These are phyloP conservation scores for Brachirus orientalis DNA, from an alignment of 2,113 vertebrate species.

Conservation along the genomic window DNA sequence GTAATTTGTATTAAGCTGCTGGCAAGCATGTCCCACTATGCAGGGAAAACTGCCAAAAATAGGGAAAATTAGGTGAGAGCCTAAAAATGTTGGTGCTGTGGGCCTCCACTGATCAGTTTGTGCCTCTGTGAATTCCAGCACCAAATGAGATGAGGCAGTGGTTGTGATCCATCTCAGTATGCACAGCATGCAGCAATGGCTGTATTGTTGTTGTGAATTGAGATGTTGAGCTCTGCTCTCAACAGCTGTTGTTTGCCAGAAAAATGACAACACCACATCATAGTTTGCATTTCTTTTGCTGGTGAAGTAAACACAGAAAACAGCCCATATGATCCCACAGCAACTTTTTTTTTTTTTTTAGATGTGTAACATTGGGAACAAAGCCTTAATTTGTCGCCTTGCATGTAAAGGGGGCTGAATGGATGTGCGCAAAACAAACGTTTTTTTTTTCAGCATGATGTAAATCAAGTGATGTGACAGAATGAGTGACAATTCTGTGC, in stretches of 20 bases:
- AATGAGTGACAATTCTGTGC: too few relatives aligned
- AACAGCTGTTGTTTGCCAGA: constrained; percentile 1
- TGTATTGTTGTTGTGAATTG: constrained; percentile 11
- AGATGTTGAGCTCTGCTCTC: constrained; percentile 13
- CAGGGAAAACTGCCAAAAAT: constrained; percentile 58
- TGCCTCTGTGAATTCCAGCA: constrained; percentile 35
- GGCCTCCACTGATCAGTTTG: constrained; percentile 38
- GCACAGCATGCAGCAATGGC: background rate
- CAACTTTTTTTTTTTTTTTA: constrained; percentile 27
- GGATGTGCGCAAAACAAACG: background rate
- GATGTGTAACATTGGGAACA: constrained; percentile 51
- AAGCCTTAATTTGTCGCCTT: constrained; percentile 51
- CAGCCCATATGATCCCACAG: constrained; percentile 45
- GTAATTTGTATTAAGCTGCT: constrained; percentile 57
- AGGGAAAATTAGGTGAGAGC: constrained; percentile 42
- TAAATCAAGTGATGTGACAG: too few relatives aligned
- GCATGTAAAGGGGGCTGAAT: constrained; percentile 16
- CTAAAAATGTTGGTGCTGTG: constrained; percentile 8
- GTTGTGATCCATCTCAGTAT: constrained; percentile 4
- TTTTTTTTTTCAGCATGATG: too few relatives aligned
- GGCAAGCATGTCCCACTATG: constrained; percentile 44
- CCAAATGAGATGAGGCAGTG: constrained; percentile 21
- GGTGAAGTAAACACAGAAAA: constrained; percentile 16
- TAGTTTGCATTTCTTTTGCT: constrained; percentile 31
- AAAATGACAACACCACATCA: background rate